Conservation (phyloP, 2,888 invertebrate genomes). For the Chamaedrilus cognettii region DNA sequence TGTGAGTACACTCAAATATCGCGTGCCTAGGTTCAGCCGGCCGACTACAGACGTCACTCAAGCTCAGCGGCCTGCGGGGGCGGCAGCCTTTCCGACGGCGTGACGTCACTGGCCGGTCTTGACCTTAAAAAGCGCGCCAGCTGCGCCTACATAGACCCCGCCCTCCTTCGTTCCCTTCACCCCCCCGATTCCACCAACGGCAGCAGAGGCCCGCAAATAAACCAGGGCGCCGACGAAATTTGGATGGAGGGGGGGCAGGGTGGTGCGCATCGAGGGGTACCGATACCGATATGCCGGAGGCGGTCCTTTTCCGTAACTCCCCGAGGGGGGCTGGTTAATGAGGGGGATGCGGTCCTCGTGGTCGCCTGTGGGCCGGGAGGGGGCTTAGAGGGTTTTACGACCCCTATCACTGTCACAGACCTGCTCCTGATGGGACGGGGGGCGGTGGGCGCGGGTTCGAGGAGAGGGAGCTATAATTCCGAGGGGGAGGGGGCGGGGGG, state of each 20-base stretch:
- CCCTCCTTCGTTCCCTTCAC: not conserved
- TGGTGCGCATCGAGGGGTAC: not conserved
- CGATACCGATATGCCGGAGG: conserved; percentile 21
- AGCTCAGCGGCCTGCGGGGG: conserved; percentile 1
- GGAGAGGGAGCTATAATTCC: not conserved
- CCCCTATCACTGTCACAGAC: not conserved
- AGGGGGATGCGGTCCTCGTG: conserved; percentile 30
- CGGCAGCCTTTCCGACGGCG: not conserved
- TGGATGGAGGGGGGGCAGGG: no score
- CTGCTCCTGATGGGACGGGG: not conserved
- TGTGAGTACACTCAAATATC: no score
- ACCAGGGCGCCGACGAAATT: not conserved
- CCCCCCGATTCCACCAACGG: no score
- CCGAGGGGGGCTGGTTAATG: conserved; percentile 28
- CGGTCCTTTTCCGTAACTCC: conserved; percentile 33
- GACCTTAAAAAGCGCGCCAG: not conserved
- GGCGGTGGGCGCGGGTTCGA: not conserved
- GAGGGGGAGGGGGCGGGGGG: not conserved
- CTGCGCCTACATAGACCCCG: not conserved
- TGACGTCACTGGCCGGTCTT: not conserved
- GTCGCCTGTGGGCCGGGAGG: conserved; percentile 2
- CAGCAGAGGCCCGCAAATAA: not conserved
- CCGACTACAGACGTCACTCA: conserved; percentile 25
- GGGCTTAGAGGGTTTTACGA: not conserved
- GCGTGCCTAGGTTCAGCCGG: not conserved